These are phyloP conservation scores for Hydraecia micacea DNA, from an alignment of 2,888 invertebrate species.

Conservation along the genomic window DNA sequence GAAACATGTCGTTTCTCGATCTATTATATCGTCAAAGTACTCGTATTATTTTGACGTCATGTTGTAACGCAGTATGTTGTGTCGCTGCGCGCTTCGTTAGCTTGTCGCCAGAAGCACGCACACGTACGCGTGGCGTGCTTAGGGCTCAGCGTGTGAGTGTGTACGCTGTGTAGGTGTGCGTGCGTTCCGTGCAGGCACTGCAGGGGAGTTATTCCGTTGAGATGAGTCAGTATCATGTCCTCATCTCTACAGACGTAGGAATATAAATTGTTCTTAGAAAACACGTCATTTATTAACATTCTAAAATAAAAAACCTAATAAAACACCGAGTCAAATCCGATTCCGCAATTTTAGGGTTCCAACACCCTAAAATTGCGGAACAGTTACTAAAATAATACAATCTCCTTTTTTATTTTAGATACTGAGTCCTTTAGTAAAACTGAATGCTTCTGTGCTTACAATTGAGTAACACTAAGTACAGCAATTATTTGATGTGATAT, in stretches of 20 bases:
- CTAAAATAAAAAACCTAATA: not conserved
- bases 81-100: not conserved
- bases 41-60: not conserved
- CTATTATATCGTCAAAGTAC: not conserved
- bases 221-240: not conserved
- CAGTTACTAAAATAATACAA: not conserved
- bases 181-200: not conserved
- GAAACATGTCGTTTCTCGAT: not conserved
- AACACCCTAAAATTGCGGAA: not conserved
- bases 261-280: not conserved
- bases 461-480: too few relatives aligned
- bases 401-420: not conserved
- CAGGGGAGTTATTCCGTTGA: not conserved
- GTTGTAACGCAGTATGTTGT: conserved; percentile 9
- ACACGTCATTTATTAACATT: not conserved
- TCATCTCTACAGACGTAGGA: not conserved
- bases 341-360: not conserved
- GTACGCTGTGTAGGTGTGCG: conserved; percentile 9
- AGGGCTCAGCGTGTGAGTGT: not conserved
- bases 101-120: conserved; percentile 1
- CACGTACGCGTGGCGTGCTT: not conserved
- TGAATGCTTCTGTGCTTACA: too few relatives aligned
- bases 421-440: too few relatives aligned
- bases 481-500: too few relatives aligned
- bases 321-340: not conserved